phyloP scores from a whole-genome alignment of 1,140 invertebrate genomes.

The Brachionus plicatilis region DNA sequence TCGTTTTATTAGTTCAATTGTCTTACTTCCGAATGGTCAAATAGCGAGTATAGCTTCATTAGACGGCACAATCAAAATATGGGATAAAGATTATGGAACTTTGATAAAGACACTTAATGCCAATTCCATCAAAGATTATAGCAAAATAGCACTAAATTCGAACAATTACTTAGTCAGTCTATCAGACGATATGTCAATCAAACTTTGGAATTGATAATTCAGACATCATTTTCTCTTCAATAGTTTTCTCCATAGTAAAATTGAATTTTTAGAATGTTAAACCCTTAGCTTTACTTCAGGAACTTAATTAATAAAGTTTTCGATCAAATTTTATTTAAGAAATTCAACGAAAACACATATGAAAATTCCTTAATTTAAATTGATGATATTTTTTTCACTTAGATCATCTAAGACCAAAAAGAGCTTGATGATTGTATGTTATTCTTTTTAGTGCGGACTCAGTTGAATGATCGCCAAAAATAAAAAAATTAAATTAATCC shows the following conservation, averaged over 20 bases:
- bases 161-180: not conserved
- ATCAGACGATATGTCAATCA: not conserved
- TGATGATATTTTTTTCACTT: too few relatives aligned
- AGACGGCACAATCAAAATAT: not conserved
- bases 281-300: too few relatives aligned
- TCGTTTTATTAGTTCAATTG: not conserved
- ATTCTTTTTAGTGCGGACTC: too few relatives aligned
- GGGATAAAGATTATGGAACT: not conserved
- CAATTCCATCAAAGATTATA: not conserved
- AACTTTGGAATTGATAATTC: not conserved
- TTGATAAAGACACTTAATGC: not conserved
- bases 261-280: not conserved
- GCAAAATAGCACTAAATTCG: not conserved
- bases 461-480: too few relatives aligned
- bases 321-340: too few relatives aligned
- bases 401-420: too few relatives aligned
- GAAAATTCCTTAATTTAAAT: too few relatives aligned
- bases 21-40: not conserved
- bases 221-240: not conserved
- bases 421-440: too few relatives aligned
- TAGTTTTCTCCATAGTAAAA: not conserved
- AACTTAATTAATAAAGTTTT: too few relatives aligned
- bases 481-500: too few relatives aligned
- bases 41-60: not conserved
- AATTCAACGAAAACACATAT: too few relatives aligned